A percentile compares a stretch with the other conserved stretches of the same genome.
phyloP scores from a whole-genome alignment of 2,113 vertebrate species.

The Antennarius striatus region DNA sequence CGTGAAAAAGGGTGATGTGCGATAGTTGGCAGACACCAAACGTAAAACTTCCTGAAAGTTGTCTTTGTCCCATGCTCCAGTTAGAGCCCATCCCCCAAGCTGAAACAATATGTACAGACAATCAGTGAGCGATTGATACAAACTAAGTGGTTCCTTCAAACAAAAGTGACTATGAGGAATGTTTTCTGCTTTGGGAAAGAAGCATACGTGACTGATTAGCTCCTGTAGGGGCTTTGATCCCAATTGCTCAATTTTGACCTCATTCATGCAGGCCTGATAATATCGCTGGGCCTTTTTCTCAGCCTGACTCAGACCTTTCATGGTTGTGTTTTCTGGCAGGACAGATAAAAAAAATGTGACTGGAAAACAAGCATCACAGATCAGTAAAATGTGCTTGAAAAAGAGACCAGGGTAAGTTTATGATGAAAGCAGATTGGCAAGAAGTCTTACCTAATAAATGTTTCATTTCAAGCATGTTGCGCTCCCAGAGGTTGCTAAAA shows the following conservation, averaged over 20 bases:
- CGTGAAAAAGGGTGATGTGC: slow-evolving; percentile 90
- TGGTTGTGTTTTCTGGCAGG: slow-evolving; percentile 85
- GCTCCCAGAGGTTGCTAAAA: slow-evolving; percentile 95
- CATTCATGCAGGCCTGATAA: slow-evolving; percentile 95
- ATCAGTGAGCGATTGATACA: neutral
- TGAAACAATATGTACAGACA: slow-evolving; percentile 55
- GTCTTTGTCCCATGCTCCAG: slow-evolving; percentile 80
- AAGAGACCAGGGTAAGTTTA: neutral
- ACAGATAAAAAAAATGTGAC: neutral
- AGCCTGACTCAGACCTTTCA: slow-evolving; percentile 82
- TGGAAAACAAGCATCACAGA: no score
- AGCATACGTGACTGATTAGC: slow-evolving; percentile 87
- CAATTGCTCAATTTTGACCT: slow-evolving; percentile 89
- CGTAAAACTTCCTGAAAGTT: slow-evolving; percentile 91
- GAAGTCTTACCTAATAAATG: slow-evolving; percentile 86
- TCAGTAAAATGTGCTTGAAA: neutral
- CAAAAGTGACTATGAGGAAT: neutral
- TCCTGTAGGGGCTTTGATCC: slow-evolving; percentile 86
- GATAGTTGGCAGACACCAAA: slow-evolving; percentile 85
- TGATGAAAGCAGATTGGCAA: neutral
- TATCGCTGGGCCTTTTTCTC: slow-evolving; percentile 92
- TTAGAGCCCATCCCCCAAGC: slow-evolving; percentile 95
- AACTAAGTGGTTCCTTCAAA: neutral
- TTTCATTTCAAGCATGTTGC: slow-evolving; percentile 95
- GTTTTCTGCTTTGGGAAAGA: neutral